These are phyloP conservation scores for Spinibarbus caldwelli DNA, from an alignment of 2,797 vertebrate genomes.

Conservation along the genomic window DNA sequence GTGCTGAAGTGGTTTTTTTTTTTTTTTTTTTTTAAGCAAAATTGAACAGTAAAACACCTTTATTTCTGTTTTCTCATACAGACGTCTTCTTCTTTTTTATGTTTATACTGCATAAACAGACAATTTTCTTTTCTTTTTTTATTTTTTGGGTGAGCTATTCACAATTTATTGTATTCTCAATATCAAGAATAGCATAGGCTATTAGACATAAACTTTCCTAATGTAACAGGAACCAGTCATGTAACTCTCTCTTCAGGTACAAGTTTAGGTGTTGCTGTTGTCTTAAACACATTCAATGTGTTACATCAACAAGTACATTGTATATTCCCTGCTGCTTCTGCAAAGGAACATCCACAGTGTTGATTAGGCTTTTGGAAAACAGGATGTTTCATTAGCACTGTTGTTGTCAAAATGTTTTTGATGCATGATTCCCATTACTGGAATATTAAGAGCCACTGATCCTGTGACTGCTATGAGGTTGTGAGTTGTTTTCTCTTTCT, in stretches of 20 bases:
- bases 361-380: conserved; percentile 18
- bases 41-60: too few species aligned
- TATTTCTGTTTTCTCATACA: too few species aligned
- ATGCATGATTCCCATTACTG: conserved; percentile 9
- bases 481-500: not conserved
- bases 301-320: not conserved
- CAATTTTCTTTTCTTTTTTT: too few species aligned
- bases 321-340: not conserved
- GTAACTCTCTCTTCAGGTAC: not conserved
- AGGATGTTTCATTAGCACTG: conserved; percentile 26
- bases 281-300: not conserved
- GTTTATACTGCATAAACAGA: too few species aligned
- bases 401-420: conserved; percentile 14
- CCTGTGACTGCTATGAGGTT: not conserved
- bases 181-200: not conserved
- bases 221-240: not conserved
- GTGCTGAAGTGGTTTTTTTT: too few species aligned
- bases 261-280: conserved; percentile 14
- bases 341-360: not conserved
- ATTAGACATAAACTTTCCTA: not conserved
- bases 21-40: too few species aligned
- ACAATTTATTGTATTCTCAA: not conserved
- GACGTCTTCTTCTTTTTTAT: too few species aligned
- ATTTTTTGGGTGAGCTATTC: not conserved
- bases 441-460: conserved; percentile 16